Percentiles rank a stretch among this genome's conserved stretches.
phyloP scores from a whole-genome alignment of 1,140 invertebrate genomes.

The Periplaneta americana region DNA sequence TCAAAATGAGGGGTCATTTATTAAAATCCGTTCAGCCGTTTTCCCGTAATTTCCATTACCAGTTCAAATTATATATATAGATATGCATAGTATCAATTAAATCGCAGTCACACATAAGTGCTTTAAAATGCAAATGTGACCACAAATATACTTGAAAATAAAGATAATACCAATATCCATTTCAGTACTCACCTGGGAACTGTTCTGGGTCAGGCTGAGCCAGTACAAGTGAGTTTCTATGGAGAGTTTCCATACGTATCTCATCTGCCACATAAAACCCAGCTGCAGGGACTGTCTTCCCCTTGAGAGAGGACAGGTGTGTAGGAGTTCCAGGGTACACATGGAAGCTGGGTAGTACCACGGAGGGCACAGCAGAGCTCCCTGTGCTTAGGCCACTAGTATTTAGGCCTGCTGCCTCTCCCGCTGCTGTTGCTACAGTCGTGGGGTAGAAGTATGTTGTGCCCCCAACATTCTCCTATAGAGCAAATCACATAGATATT shows the following conservation, averaged over 20 bases:
- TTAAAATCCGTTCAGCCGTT: too few relatives aligned
- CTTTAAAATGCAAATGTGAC: too few relatives aligned
- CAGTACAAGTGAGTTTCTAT: conserved; percentile 67
- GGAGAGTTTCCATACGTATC: conserved; percentile 66
- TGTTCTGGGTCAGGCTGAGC: conserved; percentile 60
- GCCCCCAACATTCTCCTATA: conserved; percentile 84
- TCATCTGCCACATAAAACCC: conserved; percentile 72
- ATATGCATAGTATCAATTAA: too few relatives aligned
- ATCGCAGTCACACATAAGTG: too few relatives aligned
- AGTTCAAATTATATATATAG: too few relatives aligned
- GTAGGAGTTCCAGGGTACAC: conserved; percentile 63
- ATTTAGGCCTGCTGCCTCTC: conserved; percentile 31
- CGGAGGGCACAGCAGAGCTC: conserved; percentile 14
- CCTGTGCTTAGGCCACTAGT: neutral
- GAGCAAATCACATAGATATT: neutral
- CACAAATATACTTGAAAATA: too few relatives aligned
- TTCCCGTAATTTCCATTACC: too few relatives aligned
- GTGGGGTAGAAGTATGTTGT: conserved; percentile 87
- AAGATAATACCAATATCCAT: too few relatives aligned
- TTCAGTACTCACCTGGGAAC: conserved; percentile 50
- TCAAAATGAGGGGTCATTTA: too few relatives aligned
- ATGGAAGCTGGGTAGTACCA: conserved; percentile 36
- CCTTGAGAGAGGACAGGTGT: conserved; percentile 46
- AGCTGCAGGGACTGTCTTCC: conserved; percentile 33
- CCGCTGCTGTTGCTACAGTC: conserved; percentile 30